phyloP scores from a whole-genome alignment of 1,140 invertebrate species.

The Oreohelix idahoensis region DNA sequence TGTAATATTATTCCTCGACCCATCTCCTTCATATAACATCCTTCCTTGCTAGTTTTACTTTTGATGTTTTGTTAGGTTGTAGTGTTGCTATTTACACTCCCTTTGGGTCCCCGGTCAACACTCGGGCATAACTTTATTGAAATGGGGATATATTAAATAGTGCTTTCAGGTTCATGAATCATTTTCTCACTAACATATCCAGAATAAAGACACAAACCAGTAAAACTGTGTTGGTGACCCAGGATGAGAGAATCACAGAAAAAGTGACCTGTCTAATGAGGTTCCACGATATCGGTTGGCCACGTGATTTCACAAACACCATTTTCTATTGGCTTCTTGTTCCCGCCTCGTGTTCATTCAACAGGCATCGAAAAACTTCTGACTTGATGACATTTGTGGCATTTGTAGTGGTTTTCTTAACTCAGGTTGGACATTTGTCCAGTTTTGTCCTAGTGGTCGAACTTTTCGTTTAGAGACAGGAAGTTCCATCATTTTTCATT shows the following conservation, averaged over 20 bases:
- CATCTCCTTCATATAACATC: too few relatives aligned
- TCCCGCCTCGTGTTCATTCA: constrained; percentile 22
- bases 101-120: too few relatives aligned
- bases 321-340: neutral
- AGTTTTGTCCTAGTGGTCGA: neutral
- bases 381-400: neutral
- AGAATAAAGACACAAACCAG: constrained; percentile 44
- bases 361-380: constrained; percentile 40
- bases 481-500: neutral
- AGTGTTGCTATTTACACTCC: too few relatives aligned
- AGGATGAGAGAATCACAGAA: constrained; percentile 53
- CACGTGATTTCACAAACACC: constrained; percentile 43
- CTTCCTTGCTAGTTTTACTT: too few relatives aligned
- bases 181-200: constrained; percentile 40
- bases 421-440: neutral
- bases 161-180: neutral
- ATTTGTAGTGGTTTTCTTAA: constrained; percentile 1
- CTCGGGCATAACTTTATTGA: too few relatives aligned
- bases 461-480: neutral
- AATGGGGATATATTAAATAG: neutral
- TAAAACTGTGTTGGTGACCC: constrained; percentile 50
- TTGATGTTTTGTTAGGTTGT: too few relatives aligned
- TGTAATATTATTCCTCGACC: too few relatives aligned
- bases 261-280: constrained; percentile 48
- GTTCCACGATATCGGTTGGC: constrained; percentile 56